Percentiles rank a stretch among this genome's conserved stretches.
Conservation (phyloP, 2,113 vertebrate genomes). For the Octodon degus region DNA sequence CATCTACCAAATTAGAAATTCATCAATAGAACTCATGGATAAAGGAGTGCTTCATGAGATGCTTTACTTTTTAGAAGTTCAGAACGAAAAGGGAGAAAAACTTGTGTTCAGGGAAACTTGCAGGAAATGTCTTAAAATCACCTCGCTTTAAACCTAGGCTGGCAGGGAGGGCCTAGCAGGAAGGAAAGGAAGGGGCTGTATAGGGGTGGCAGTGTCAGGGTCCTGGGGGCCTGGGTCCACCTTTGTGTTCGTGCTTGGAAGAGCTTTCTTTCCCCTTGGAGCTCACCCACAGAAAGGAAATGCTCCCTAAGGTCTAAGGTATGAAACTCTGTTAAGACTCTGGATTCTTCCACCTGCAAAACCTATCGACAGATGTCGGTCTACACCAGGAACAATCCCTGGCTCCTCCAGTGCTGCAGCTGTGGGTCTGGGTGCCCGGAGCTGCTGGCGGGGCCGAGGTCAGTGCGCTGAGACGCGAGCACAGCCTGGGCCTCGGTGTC, state of each 20-base stretch:
- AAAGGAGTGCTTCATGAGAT: not conserved
- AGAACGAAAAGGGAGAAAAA: not conserved
- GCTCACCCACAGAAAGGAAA: not conserved
- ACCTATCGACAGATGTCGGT: not conserved
- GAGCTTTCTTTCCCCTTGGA: not conserved
- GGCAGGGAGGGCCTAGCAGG: not conserved
- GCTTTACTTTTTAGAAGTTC: not conserved
- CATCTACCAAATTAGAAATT: not conserved
- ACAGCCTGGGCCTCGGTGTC: not conserved
- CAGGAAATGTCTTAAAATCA: not conserved
- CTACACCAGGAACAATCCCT: not conserved
- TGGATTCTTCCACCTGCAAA: constrained; percentile 6
- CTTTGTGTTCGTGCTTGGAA: not conserved
- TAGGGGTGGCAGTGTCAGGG: accelerated
- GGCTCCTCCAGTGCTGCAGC: not conserved
- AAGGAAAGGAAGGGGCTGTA: not conserved
- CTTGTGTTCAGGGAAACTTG: not conserved
- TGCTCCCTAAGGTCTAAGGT: not conserved
- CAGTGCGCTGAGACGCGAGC: not conserved
- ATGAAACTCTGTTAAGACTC: not conserved
- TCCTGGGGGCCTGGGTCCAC: too few species aligned
- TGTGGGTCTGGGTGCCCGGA: too few species aligned
- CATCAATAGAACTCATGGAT: not conserved
- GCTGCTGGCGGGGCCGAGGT: not conserved
- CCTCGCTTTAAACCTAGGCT: not conserved